A percentile compares a stretch with the other conserved stretches of the same genome.
Evolutionary conservation across 2,113 vertebrate species (phyloP).

Genomic region (Perca schrenkii): DNA sequence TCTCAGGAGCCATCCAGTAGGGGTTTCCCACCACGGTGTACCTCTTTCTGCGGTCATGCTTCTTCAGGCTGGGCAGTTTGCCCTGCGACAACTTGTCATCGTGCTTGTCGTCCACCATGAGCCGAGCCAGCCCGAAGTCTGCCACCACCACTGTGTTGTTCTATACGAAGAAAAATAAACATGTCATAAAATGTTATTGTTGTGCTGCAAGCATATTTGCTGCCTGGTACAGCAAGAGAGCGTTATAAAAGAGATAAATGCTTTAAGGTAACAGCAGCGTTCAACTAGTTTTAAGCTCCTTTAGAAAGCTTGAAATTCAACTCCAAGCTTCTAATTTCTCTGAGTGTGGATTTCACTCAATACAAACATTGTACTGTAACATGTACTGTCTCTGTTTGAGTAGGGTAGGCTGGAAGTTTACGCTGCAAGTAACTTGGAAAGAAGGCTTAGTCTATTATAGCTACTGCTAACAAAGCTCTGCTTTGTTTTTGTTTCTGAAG

Average conservation of each 20-base stretch:
- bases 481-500: slow-evolving; percentile 46
- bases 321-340: background rate
- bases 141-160: slow-evolving; percentile 93
- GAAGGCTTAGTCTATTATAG: slow-evolving; percentile 29
- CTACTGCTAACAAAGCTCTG: slow-evolving; percentile 48
- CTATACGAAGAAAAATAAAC: slow-evolving; percentile 37
- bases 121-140: slow-evolving; percentile 93
- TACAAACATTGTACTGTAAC: too few relatives aligned
- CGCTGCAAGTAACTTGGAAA: background rate
- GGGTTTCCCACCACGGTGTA: slow-evolving; percentile 99
- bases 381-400: slow-evolving; percentile 17
- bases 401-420: slow-evolving; percentile 5
- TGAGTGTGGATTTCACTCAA: background rate
- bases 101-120: slow-evolving; percentile 94
- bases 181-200: background rate
- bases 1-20: slow-evolving; percentile 99
- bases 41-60: slow-evolving; percentile 92
- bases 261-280: background rate
- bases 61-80: slow-evolving; percentile 90
- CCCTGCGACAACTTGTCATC: slow-evolving; percentile 83
- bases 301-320: slow-evolving; percentile 10
- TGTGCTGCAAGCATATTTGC: background rate
- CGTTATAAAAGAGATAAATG: background rate
- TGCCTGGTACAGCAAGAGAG: background rate
- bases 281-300: background rate